Evolutionary conservation across 2,113 vertebrate species (phyloP).

Genomic region (Myrmecophaga tridactyla): DNA sequence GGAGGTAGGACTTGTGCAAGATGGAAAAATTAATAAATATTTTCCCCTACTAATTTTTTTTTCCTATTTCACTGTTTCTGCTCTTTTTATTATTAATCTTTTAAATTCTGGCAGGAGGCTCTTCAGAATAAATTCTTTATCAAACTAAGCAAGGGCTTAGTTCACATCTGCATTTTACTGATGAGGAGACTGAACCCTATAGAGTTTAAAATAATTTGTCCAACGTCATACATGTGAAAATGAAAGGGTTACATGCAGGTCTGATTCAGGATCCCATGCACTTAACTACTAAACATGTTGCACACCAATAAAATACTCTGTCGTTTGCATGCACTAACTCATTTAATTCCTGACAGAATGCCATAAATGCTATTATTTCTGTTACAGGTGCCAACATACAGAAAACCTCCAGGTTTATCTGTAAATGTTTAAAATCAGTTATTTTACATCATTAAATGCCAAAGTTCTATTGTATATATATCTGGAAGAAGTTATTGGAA

Average conservation of each 20-base stretch:
- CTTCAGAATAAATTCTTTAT: not conserved
- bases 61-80: not conserved
- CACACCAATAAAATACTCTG: not conserved
- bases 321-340: not conserved
- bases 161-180: not conserved
- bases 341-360: not conserved
- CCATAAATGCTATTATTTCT: too few species aligned
- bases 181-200: not conserved
- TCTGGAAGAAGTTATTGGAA: not conserved
- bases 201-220: not conserved
- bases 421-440: not conserved
- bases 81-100: not conserved
- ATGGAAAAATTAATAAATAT: too few species aligned
- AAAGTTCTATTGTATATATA: not conserved
- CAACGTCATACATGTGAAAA: not conserved
- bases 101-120: not conserved
- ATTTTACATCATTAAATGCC: not conserved
- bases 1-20: too few species aligned
- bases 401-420: not conserved
- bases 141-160: not conserved
- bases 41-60: not conserved
- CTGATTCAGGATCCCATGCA: not conserved
- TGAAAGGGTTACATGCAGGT: not conserved
- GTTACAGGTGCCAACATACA: not conserved
- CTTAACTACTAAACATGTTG: not conserved